Base-by-base conservation (phyloP, 2,888 invertebrate genomes). In the Prosopocoilus inquinatus region DNA sequence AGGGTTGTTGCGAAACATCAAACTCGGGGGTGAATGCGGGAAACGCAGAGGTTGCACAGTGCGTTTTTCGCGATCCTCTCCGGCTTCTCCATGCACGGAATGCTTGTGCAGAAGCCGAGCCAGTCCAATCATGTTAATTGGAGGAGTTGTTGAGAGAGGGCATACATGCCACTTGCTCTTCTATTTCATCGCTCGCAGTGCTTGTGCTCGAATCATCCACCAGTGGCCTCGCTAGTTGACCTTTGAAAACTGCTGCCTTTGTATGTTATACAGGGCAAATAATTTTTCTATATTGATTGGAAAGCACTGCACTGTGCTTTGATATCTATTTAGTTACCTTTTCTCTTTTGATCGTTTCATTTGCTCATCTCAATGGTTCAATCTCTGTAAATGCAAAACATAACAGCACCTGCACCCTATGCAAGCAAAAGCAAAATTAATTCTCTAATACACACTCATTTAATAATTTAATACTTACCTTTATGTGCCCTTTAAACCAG, bases 61-160 rank as follows among this genome's bases (percentile, higher is more conserved):
- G 16, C 41, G 16, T 41, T 41, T 41, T 16, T 41, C 41, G 9
- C 15, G 16, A 41, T 41, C 15, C 20, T 28, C 20, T 28, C 7
- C 20, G 20, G 20, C 20, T 28, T 28, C 20, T 28, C 20, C 20
- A 28, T 28, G 20, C 20, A 28, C 20, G 20, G 20, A 41, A 41
- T 41, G 41, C 16, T 41, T 41, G 41, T 16, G 13, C 41, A 16
- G 41, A 41, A 11, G 41, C 16, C 13, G 41, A 52, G 49, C 53
- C 47, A 66, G 66, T 66, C 64, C 68, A 68, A 69, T 69, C 69
- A 66, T 61, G 61, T 65, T 68, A 69, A 69, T 69, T 69, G 69
- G 66, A 65, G 59, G 60, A 60, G 64, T 58, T 59, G 55, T 59
- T 50, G 49, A 53, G 55, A 52, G 60, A 47, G 58, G 54, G 53